phyloP scores from a whole-genome alignment of 2,888 invertebrate species.

The Nephrotoma guestfalica region DNA sequence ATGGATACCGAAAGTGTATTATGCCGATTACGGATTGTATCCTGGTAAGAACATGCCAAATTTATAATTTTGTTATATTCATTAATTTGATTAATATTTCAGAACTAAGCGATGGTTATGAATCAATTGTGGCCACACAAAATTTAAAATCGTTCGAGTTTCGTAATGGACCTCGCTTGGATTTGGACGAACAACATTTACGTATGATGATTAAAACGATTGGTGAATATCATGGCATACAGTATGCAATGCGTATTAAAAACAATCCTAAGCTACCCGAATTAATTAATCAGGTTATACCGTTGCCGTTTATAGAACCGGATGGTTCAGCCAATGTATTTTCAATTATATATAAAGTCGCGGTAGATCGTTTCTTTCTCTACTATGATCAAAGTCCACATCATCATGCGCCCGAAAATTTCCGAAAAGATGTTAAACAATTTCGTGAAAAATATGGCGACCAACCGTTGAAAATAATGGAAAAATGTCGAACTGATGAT shows the following conservation, averaged over 20 bases:
- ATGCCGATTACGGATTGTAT: constrained; percentile 4
- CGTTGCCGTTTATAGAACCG: constrained; percentile 18
- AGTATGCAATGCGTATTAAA: constrained; percentile 21
- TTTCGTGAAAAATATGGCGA: constrained; percentile 20
- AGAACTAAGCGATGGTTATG: constrained; percentile 12
- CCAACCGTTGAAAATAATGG: constrained; percentile 22
- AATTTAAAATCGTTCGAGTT: constrained; percentile 23
- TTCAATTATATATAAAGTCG: constrained; percentile 20
- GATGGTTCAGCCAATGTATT: constrained; percentile 13
- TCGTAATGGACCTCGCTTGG: constrained; percentile 21
- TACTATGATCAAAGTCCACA: constrained; percentile 19
- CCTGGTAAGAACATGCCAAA: background rate
- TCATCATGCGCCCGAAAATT: background rate
- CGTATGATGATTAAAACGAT: constrained; percentile 20
- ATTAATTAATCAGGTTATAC: constrained; percentile 18
- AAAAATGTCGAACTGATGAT: constrained; percentile 21
- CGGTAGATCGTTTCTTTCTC: constrained; percentile 26
- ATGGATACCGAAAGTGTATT: constrained; percentile 9
- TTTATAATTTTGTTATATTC: background rate
- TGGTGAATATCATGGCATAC: constrained; percentile 25
- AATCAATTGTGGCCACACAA: constrained; percentile 24
- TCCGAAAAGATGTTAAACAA: constrained; percentile 16
- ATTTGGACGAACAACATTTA: constrained; percentile 22
- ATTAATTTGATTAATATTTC: background rate
- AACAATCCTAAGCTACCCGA: constrained; percentile 19